Evolutionary conservation across 2,888 invertebrate species (phyloP), one percentile per base, ranked within the genome.

Genomic region (Patella pellucida): DNA sequence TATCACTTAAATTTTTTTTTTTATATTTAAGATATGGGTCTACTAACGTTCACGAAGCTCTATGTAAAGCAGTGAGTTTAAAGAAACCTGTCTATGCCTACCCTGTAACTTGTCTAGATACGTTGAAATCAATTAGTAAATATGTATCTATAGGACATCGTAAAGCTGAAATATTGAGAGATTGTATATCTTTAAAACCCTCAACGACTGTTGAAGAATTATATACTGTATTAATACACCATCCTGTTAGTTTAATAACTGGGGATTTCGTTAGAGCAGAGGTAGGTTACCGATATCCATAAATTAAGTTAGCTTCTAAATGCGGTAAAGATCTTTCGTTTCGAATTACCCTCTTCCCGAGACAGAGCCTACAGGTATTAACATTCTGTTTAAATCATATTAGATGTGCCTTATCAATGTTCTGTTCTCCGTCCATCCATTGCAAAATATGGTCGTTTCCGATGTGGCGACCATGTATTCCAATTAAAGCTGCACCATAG

Each of bases 261-360:
- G 85, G 85, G 16, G 85, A 85, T 67, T 85, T 85, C 80, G 85
- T 85, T 3, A 78, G 85, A 74, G 85, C 85, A 41, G 85, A 85
- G 85, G 85, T 85, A 73, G 76, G 73, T 69, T 41, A 5, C n/a
- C 23, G 9, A 7, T 19, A 41, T 41, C 0, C 9, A 41, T 41
- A 9, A 9, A 41, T 9, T 41, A 7, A 41, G 41, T 7, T 41
- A 9, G 9, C 41, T 41, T 41, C 41, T 7, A 9, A 27, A 41
- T 9, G 41, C 41, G 41, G 9, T 41, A 0, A 41, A 41, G 5
- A 41, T 9, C 9, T 41, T 41, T 9, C 9, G 41, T 41, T 41
- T 41, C 9, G 9, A 41, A 12, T 69, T 19, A 27, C 19, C n/a
- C 11, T 71, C 50, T 15, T 23, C 3, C 62, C 27, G 31, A 31